Percentiles rank a stretch among this genome's conserved stretches.
phyloP scores from a whole-genome alignment of 2,888 invertebrate genomes.

The Noctua janthina region DNA sequence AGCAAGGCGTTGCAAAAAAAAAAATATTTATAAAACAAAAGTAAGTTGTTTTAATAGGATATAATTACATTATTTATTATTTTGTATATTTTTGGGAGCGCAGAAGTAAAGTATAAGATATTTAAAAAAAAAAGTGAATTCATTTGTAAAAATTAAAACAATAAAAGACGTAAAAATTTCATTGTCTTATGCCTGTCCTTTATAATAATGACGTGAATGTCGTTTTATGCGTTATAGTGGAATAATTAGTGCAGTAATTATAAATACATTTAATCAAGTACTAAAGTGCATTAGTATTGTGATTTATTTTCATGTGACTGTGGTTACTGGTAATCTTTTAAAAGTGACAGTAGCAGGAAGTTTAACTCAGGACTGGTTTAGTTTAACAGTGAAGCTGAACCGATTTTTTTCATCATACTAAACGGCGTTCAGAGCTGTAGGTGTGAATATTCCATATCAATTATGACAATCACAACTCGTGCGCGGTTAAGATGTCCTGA shows the following conservation, averaged over 20 bases:
- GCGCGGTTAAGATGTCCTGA: not conserved
- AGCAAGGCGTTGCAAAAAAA: conserved; percentile 15
- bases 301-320: not conserved
- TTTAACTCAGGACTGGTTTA: not conserved
- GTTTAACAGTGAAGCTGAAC: not conserved
- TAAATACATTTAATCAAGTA: not conserved
- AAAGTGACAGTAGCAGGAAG: not conserved
- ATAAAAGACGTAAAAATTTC: no score
- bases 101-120: not conserved
- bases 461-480: not conserved
- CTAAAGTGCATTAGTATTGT: not conserved
- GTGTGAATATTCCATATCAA: not conserved
- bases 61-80: not conserved
- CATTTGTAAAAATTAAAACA: not conserved
- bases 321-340: not conserved
- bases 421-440: not conserved
- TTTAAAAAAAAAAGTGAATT: not conserved
- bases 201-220: not conserved
- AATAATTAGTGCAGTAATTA: conserved; percentile 10
- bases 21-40: not conserved
- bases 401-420: not conserved
- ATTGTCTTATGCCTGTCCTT: no score
- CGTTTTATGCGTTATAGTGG: not conserved
- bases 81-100: not conserved
- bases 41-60: not conserved